Base-by-base conservation (phyloP, 2,888 invertebrate genomes). In the Globia sparganii region DNA sequence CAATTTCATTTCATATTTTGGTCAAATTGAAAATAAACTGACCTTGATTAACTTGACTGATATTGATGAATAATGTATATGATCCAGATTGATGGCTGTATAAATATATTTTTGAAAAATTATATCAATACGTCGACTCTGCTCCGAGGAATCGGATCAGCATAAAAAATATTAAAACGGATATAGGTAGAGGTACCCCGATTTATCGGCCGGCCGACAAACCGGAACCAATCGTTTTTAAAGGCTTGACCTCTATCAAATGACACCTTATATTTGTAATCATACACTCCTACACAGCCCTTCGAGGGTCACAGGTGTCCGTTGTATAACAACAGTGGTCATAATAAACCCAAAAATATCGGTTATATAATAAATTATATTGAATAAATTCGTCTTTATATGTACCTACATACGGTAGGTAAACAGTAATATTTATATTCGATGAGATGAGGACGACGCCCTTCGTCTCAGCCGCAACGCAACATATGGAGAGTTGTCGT, bases 401-500 rank as follows among this genome's bases (percentile, higher is more conserved):
- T 65, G 64, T 53, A 18, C 28, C 25, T 66, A 75, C 62, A 53
- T 66, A 64, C 53, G 70, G 71, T 56, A 59, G 49, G 68, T 75
- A 53, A 58, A 68, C 46, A 72, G 59, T 79, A 81, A 74, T 76
- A n/a, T n/a, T n/a, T n/a, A 61, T 86, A 86, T 80, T 80, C 87
- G 59, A 75, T 85, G 86, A 90, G 90, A 91, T 87, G 91, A 90
- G 90, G 90, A 90, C 89, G 88, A 89, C 89, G 93, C 92, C 92
- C 93, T 94, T 92, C 92, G 81, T 75, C 83, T 71, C 77, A 86
- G 87, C 80, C 86, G 31, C 34, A 43, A 18, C 49, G 86, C 91
- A 88, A 88, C 88, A 92, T 91, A 92, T 91, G 92, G 91, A 77
- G 86, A 89, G 88, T 89, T 86, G 92, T 89, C 88, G 86, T 91